Base-by-base conservation (phyloP, 2,797 vertebrate genomes). In the Bucorvus abyssinicus region DNA sequence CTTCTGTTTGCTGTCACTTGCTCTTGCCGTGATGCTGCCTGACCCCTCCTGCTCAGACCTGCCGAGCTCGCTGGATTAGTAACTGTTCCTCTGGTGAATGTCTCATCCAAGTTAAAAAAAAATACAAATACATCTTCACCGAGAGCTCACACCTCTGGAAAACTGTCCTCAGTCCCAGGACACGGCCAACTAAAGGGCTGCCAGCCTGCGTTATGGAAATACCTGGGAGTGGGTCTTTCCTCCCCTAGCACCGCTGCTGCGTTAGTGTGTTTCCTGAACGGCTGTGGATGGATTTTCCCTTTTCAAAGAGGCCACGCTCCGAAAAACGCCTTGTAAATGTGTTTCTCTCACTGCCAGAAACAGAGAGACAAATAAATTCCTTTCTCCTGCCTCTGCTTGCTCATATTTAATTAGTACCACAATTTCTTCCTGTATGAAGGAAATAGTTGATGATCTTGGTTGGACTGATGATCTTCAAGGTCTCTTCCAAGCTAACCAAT, bases 311-410 rank as follows among this genome's bases (percentile, higher is more conserved):
- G 29, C 52, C 24, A 61, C 26, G 59, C 73, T 95, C 50, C 50
- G 86, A 80, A 82, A 70, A 81, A 2, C 7, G 67, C 55, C 27
- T 57, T 84, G 65, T 55, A 95, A 92, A 89, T 69, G 63, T 42
- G 14, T 83, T 96, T 80, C 22, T 68, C 24, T 88, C 40, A 8
- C 59, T 84, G 71, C 56, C 83, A 94, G 74, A 69, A 81, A 13
- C 8, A 67, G 44, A 67, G 40, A 95, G 6, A 91, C 64, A 90
- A 87, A 94, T 64, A 91, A 92, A 91, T 87, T 88, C 85, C 40
- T 67, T 82, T 69, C 59, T 88, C 50, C 23, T 94, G 90, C 64
- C 70, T 68, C 56, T 74, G 22, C 91, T 91, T 93, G 93, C 23
- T 81, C n/a, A 22, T 30, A 84, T 91, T n/a, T 90, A 93, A 78